Percentiles rank a stretch among this genome's conserved stretches.
phyloP scores from a whole-genome alignment of 2,113 vertebrate species.

The Reinhardtius hippoglossoides region DNA sequence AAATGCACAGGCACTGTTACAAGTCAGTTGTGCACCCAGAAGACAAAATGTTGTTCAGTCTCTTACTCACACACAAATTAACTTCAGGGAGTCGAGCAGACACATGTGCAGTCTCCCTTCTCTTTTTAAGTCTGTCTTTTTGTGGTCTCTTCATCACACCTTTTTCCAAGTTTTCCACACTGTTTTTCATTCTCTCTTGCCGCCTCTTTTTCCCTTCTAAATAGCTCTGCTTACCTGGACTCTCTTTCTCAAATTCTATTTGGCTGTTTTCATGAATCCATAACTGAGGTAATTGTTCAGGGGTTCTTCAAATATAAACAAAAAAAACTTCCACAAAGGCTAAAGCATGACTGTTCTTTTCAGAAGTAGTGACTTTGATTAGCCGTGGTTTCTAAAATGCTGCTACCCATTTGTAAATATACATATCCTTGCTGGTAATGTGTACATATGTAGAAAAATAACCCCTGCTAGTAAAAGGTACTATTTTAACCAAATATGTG shows the following conservation, averaged over 20 bases:
- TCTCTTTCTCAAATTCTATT: constrained; percentile 50
- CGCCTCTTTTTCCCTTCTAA: constrained; percentile 19
- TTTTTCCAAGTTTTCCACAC: constrained; percentile 4
- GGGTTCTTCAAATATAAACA: constrained; percentile 12
- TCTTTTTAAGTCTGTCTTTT: constrained; percentile 30
- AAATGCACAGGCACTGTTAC: constrained; percentile 42
- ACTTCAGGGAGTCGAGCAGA: constrained; percentile 59
- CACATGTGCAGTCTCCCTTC: constrained; percentile 36
- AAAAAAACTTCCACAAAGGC: constrained; percentile 6
- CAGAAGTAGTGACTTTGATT: constrained; percentile 37
- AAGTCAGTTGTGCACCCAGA: constrained; percentile 59
- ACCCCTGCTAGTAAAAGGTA: constrained; percentile 60
- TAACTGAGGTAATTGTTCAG: constrained; percentile 27
- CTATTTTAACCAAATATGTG: constrained; percentile 68
- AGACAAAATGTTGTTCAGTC: constrained; percentile 21
- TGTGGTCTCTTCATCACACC: constrained; percentile 23
- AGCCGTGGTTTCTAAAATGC: constrained; percentile 58
- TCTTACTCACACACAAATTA: constrained; percentile 16
- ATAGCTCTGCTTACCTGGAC: constrained; percentile 56
- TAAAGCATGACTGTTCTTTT: constrained; percentile 17
- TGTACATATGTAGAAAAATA: constrained; percentile 79
- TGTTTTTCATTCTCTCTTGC: constrained; percentile 19
- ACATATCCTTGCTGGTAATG: constrained; percentile 57
- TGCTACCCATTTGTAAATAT: constrained; percentile 76
- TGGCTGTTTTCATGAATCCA: constrained; percentile 35